Evolutionary conservation across 1,140 invertebrate species (phyloP).

Genomic region (Hyphantria cunea): DNA sequence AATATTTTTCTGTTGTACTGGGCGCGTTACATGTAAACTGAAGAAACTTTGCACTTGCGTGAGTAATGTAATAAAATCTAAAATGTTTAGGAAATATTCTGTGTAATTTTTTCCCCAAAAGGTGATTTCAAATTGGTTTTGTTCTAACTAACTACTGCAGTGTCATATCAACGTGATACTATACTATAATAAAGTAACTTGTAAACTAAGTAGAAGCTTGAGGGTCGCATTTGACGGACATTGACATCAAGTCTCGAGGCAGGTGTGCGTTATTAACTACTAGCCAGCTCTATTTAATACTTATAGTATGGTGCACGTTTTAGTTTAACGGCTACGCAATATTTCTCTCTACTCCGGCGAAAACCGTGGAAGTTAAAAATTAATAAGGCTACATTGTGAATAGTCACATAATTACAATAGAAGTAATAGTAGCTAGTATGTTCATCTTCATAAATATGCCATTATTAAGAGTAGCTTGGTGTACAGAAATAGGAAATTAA

Average conservation of each 20-base stretch:
- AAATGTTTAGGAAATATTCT: no score
- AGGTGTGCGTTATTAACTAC: conserved; percentile 60
- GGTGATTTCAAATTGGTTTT: no score
- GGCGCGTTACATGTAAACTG: conserved; percentile 10
- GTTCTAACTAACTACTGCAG: no score
- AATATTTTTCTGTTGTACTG: conserved; percentile 8
- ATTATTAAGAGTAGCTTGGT: background rate
- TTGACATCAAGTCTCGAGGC: conserved; percentile 66
- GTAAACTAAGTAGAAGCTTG: conserved; percentile 42
- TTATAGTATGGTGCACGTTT: conserved; percentile 9
- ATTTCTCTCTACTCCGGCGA: conserved; percentile 1
- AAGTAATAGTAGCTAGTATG: no score
- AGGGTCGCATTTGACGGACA: conserved; percentile 67
- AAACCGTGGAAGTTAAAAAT: no score
- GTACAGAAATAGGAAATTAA: conserved; percentile 36
- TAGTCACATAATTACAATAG: no score
- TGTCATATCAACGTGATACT: background rate
- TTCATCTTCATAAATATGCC: no score
- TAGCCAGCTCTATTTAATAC: conserved; percentile 51
- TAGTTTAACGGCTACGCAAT: background rate
- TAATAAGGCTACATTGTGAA: no score
- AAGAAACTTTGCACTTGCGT: conserved; percentile 6
- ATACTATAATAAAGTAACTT: conserved; percentile 26
- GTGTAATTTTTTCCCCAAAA: no score
- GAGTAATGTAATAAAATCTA: background rate